Base-by-base conservation (phyloP, 2,888 invertebrate species). In the Ephialtes manifestator region DNA sequence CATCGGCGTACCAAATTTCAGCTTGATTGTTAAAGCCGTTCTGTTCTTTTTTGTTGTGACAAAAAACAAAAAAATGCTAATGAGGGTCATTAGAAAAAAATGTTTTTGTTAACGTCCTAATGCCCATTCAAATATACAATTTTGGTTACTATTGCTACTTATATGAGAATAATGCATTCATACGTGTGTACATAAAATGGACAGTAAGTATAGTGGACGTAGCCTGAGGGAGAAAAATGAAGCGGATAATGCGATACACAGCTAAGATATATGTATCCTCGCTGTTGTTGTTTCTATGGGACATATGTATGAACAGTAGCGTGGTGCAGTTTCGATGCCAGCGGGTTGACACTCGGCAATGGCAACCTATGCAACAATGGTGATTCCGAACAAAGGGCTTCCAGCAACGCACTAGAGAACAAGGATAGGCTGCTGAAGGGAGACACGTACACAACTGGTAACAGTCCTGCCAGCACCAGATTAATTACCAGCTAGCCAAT, bases 401-500 rank as follows among this genome's bases (percentile, higher is more conserved):
- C 84, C 72, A 78, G 84, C 84, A 75, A 77, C 80, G 83, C 83
- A 79, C 79, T 35, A 65, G 65, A 65, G 63, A 75, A 63, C 53
- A 43, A 65, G 70, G 71, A 79, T 70, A 65, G 71, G 46, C 28
- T n/a, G 28, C 11, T 39, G 43, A 24, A 43, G 65, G 53, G 11
- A 81, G 20, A 76, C 15, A 28, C 13, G 55, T 51, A 70, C 55
- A 83, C 74, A 81, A 68, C 77, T 71, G 79, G 78, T 84, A 86
- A 87, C 87, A 87, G 86, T 81, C 72, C 87, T 89, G 87, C 84
- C 85, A 87, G 86, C 88, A 87, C 58, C 81, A 88, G 87, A 89
- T 90, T 90, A 90, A 90, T 89, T 89, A 87, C 86, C 83, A 88
- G 84, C 86, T 76, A 86, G 86, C 89, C 89, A 90, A 90, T 90